These are phyloP conservation scores for Quadriops clusia DNA, from an alignment of 2,888 invertebrate genomes.

Conservation along the genomic window DNA sequence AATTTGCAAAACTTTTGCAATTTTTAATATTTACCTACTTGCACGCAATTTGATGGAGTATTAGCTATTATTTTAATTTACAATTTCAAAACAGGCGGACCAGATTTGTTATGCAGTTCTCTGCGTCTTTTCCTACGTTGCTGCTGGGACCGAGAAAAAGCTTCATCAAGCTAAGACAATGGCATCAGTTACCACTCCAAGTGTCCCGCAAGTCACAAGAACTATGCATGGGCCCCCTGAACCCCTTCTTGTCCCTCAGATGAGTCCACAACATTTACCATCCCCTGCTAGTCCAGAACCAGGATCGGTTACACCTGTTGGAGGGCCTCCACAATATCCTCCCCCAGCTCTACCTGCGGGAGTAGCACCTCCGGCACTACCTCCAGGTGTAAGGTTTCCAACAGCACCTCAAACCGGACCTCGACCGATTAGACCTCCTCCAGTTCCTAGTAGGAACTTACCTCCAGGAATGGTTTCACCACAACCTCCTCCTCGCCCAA, in stretches of 20 bases:
- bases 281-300: too few species aligned
- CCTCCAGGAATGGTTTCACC: conserved; percentile 34
- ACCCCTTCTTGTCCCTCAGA: too few species aligned
- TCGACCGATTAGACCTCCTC: conserved; percentile 37
- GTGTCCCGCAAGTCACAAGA: conserved; percentile 13
- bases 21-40: not conserved
- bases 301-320: conserved; percentile 30
- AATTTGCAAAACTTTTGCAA: too few species aligned
- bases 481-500: conserved; percentile 35
- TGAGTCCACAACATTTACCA: too few species aligned
- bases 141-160: conserved; percentile 75
- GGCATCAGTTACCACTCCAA: conserved; percentile 18
- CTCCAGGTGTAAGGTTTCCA: conserved; percentile 25
- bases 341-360: conserved; percentile 33
- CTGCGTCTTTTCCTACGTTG: conserved; percentile 98
- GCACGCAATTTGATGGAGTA: not conserved
- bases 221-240: not conserved
- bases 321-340: conserved; percentile 33
- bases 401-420: conserved; percentile 28
- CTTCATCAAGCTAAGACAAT: conserved; percentile 27
- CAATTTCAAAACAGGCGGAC: conserved; percentile 67
- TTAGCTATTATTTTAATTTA: conserved; percentile 18
- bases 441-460: conserved; percentile 43
- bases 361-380: conserved; percentile 32
- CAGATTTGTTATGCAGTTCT: conserved; percentile 99